A percentile compares a stretch with the other conserved stretches of the same genome.
Conservation (phyloP, 2,888 invertebrate genomes). For the Eupsilia transversa region DNA sequence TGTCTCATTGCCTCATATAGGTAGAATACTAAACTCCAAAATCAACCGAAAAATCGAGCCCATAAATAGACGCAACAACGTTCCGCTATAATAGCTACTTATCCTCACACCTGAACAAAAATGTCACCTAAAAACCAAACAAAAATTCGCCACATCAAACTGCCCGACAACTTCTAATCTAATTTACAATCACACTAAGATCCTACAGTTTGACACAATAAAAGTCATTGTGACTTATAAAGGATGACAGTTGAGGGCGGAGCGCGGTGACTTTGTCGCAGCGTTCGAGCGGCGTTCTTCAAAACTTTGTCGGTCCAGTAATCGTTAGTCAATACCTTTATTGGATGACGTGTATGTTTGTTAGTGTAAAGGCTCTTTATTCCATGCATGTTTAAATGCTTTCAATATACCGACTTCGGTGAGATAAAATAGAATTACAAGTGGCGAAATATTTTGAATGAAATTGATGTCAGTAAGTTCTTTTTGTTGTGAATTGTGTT, state of each 20-base stretch:
- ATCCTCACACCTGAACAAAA: conserved; percentile 59
- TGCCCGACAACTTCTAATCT: conserved; percentile 76
- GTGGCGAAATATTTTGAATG: conserved; percentile 65
- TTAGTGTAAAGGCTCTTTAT: conserved; percentile 66
- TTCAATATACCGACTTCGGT: conserved; percentile 64
- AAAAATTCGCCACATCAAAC: conserved; percentile 89
- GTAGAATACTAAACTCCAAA: conserved; percentile 7
- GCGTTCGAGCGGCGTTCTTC: conserved; percentile 66
- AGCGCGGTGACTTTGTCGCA: conserved; percentile 74
- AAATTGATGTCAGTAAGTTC: conserved; percentile 50
- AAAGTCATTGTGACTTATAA: conserved; percentile 49
- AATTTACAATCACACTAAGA: conserved; percentile 74
- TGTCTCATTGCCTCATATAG: too few species aligned
- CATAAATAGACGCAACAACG: conserved; percentile 51
- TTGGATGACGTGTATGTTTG: conserved; percentile 73
- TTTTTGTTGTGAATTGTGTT: conserved; percentile 40
- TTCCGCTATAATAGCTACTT: conserved; percentile 47
- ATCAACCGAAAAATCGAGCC: conserved; percentile 28
- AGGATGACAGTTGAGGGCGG: conserved; percentile 72
- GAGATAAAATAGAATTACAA: conserved; percentile 52
- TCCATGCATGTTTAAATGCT: conserved; percentile 67
- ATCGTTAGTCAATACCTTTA: conserved; percentile 68
- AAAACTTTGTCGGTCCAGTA: conserved; percentile 70
- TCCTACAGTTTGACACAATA: conserved; percentile 47
- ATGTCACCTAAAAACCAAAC: conserved; percentile 79